Conservation (phyloP, 2,113 vertebrate species). For the Larimichthys crocea region DNA sequence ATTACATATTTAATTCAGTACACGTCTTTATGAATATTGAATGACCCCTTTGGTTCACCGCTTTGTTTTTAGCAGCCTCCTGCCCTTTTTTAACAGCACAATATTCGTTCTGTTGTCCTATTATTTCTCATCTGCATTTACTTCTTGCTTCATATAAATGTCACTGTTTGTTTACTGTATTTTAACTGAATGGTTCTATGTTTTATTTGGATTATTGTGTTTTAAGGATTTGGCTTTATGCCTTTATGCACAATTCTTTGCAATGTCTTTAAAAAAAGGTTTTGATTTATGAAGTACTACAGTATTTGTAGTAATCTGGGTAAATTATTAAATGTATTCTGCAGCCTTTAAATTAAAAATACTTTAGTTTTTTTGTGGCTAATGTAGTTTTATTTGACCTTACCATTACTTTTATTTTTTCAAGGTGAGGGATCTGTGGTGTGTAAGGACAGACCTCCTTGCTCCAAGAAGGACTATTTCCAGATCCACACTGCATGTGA, state of each 20-base stretch:
- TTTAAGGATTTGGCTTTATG: background rate
- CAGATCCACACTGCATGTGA: constrained; percentile 95
- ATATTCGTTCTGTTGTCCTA: constrained; percentile 4
- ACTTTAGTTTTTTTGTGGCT: background rate
- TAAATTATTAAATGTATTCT: background rate
- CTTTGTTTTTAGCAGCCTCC: background rate
- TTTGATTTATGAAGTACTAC: background rate
- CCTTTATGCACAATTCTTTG: background rate
- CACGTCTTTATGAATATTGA: constrained; percentile 43
- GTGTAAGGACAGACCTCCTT: constrained; percentile 88
- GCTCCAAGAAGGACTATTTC: constrained; percentile 93
- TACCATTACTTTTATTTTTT: background rate
- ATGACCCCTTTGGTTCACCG: background rate
- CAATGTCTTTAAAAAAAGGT: background rate
- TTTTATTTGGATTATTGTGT: background rate
- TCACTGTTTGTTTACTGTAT: background rate
- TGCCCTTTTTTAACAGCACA: background rate
- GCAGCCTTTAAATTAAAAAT: background rate
- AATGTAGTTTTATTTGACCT: background rate
- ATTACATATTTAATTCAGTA: constrained; percentile 32
- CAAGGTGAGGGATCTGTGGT: constrained; percentile 90
- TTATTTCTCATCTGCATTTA: background rate
- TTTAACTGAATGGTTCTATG: background rate
- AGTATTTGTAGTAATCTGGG: background rate
- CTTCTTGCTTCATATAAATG: background rate